These are phyloP conservation scores for Clarias laeviceps DNA, from an alignment of 2,797 vertebrate genomes.

Conservation along the genomic window DNA sequence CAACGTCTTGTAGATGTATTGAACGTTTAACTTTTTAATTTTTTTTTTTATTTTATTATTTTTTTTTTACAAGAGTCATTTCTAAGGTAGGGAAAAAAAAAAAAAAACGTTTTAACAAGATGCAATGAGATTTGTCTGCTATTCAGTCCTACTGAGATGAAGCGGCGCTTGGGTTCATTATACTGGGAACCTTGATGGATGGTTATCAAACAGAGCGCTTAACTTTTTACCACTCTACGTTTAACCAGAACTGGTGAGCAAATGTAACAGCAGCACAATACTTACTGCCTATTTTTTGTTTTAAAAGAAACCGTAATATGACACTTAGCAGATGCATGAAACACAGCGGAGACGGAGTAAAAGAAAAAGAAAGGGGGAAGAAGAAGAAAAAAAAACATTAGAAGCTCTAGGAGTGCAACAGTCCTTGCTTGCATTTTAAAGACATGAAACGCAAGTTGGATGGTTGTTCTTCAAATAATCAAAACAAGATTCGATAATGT, in stretches of 20 bases:
- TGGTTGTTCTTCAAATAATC: slow-evolving; percentile 26
- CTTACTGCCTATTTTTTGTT: slow-evolving; percentile 28
- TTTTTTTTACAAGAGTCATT: no score
- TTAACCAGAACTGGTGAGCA: slow-evolving; percentile 27
- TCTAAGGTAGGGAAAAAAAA: neutral
- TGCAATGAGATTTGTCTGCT: neutral
- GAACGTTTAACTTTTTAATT: slow-evolving; percentile 17
- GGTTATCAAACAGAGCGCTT: slow-evolving; percentile 21
- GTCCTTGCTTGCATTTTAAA: neutral
- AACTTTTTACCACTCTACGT: slow-evolving; percentile 17
- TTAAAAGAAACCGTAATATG: slow-evolving; percentile 38
- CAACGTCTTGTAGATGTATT: slow-evolving; percentile 19
- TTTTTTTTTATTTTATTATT: neutral
- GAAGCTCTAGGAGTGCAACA: slow-evolving; percentile 12
- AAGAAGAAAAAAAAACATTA: neutral
- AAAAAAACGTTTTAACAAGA: neutral
- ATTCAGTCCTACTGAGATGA: slow-evolving; percentile 11
- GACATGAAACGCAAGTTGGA: neutral
- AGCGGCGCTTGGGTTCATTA: neutral
- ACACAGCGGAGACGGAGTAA: slow-evolving; percentile 8
- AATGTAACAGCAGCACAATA: slow-evolving; percentile 45
- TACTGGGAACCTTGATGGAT: slow-evolving; percentile 28
- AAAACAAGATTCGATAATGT: slow-evolving; percentile 1
- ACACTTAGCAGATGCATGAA: slow-evolving; percentile 36
- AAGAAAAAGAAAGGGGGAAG: neutral